phyloP scores from a whole-genome alignment of 2,888 invertebrate genomes.

The Oxystoma pomonae region DNA sequence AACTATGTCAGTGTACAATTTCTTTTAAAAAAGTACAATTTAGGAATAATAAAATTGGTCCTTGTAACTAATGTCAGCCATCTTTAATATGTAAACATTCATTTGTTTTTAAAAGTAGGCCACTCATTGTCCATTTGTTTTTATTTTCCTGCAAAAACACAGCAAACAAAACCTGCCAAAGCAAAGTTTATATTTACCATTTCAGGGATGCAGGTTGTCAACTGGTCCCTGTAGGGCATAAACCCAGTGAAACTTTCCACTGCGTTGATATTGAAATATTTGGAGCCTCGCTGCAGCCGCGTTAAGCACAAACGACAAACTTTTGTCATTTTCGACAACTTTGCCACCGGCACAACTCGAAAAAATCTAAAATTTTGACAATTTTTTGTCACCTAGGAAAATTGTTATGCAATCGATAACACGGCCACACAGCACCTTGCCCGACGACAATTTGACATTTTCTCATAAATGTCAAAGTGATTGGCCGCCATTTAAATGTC shows the following conservation, averaged over 20 bases:
- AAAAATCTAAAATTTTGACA: conserved; percentile 2
- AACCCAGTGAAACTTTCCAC: conserved; percentile 38
- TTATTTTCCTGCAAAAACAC: too few relatives aligned
- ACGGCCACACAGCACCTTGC: conserved; percentile 20
- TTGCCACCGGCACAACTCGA: conserved; percentile 1
- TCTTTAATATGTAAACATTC: too few relatives aligned
- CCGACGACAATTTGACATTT: conserved; percentile 34
- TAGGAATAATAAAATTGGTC: too few relatives aligned
- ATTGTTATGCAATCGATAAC: conserved; percentile 27
- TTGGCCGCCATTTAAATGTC: conserved; percentile 30
- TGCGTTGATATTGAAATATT: conserved; percentile 38
- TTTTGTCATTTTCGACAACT: conserved; percentile 31
- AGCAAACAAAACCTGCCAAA: too few relatives aligned
- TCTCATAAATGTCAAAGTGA: conserved; percentile 33
- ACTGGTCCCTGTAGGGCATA: conserved; percentile 38
- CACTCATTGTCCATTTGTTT: too few relatives aligned
- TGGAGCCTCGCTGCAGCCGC: conserved; percentile 33
- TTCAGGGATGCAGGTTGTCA: conserved; percentile 39
- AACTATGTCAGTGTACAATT: too few relatives aligned
- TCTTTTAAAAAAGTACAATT: too few relatives aligned
- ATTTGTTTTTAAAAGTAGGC: too few relatives aligned
- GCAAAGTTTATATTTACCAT: conserved; percentile 34
- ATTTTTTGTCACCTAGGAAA: conserved; percentile 3
- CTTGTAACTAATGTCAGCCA: too few relatives aligned
- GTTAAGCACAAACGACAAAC: conserved; percentile 37